Evolutionary conservation across 2,888 invertebrate genomes (phyloP), one percentile per base, ranked within the genome.

Genomic region (Drosophila eohydei): DNA sequence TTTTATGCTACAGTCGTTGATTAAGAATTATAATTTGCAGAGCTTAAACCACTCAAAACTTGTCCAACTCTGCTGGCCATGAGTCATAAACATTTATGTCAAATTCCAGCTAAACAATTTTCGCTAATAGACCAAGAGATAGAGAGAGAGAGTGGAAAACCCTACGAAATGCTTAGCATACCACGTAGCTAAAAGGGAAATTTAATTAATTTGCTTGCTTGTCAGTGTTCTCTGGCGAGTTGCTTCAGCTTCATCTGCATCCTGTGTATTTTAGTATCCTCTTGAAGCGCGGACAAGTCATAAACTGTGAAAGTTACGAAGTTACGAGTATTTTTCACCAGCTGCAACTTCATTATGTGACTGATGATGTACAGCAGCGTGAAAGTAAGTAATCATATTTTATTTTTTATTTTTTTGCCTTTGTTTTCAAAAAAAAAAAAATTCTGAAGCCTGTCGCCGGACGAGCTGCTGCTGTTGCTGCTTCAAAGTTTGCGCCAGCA

Each of bases 331-430:
- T 78, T 89, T 87, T 78, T 62, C 77, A 87, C 72, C 84, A 79
- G 81, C 84, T 89, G 88, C 88, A 84, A 81, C 88, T 84, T 83
- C 88, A 84, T 84, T 84, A 89, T 84, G 89, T 84, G 89, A 84
- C 89, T 89, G 84, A 84, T 89, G 84, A 83, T 87, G 81, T 76
- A 83, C 78, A 80, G 71, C 66, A 64, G 66, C 72, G 40, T 59
- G 69, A 68, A 81, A 83, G 69, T 73, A 81, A 87, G 84, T 79
- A 81, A 84, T 89, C 79, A 77, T 72, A 70, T 71, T 78, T 85
- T 74, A 60, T 69, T 65, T 65, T 21, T 41, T 34, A 38, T 28
- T 50, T 74, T 58, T 61, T 52, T 38, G 43, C 9, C 57, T 71
- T 71, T 71, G 60, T 72, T 71, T 65, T 63, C n/a, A 40, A 62